These are phyloP conservation scores for Priocnemis perturbator DNA, from an alignment of 2,888 invertebrate genomes.

Conservation along the genomic window DNA sequence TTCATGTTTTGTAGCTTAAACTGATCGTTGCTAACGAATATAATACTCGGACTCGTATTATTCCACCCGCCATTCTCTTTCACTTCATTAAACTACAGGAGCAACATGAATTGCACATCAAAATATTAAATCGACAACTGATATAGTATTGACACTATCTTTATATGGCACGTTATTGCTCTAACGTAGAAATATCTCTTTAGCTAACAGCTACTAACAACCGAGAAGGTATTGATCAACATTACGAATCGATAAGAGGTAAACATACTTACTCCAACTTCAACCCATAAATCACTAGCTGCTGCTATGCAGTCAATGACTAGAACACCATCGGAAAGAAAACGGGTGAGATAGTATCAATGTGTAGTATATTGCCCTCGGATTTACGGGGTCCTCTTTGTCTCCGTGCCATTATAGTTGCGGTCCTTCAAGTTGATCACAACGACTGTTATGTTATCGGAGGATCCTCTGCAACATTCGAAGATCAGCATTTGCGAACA, in stretches of 20 bases:
- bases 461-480: constrained; percentile 82
- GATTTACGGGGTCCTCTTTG: constrained; percentile 47
- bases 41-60: constrained; percentile 5
- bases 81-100: no score
- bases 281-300: no score
- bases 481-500: not conserved
- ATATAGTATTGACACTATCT: no score
- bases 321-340: constrained; percentile 43
- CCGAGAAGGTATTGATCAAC: no score
- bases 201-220: no score
- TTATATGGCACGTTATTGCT: no score
- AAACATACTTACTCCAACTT: no score
- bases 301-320: constrained; percentile 33
- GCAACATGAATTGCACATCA: not conserved
- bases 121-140: no score
- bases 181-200: no score
- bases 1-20: constrained; percentile 27
- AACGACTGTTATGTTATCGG: constrained; percentile 96
- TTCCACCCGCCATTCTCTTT: no score
- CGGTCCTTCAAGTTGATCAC: constrained; percentile 87
- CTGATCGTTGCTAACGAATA: constrained; percentile 16
- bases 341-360: constrained; percentile 12
- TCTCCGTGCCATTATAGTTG: constrained; percentile 56
- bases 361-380: constrained; percentile 14
- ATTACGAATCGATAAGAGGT: no score